Conservation (phyloP, 1,140 invertebrate species). For the Bombus haemorrhoidalis region DNA sequence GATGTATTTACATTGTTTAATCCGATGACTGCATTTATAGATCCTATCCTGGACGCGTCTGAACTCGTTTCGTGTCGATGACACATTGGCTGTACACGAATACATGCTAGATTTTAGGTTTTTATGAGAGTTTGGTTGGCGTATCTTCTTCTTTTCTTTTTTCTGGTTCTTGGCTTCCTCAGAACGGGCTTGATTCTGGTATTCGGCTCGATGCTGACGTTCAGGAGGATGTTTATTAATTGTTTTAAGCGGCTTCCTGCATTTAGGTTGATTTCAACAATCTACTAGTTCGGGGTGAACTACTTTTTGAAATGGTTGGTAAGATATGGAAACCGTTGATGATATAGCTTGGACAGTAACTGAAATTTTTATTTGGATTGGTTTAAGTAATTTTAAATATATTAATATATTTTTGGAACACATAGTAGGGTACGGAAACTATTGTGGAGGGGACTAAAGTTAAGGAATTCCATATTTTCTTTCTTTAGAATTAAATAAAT, state of each 20-base stretch:
- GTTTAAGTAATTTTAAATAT: not conserved
- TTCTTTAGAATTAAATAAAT: no score
- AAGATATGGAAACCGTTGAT: not conserved
- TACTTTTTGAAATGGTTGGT: not conserved
- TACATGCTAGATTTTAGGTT: slow-evolving; percentile 1
- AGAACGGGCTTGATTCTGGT: slow-evolving; percentile 13
- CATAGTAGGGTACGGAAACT: no score
- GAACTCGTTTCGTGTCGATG: slow-evolving; percentile 10
- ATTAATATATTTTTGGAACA: not conserved
- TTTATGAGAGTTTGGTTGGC: not conserved
- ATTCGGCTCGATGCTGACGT: not conserved
- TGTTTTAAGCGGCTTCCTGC: not conserved
- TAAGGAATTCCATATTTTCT: no score
- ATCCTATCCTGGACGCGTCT: slow-evolving; percentile 39
- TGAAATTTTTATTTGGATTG: not conserved
- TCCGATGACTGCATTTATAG: slow-evolving; percentile 62
- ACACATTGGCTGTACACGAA: slow-evolving; percentile 27
- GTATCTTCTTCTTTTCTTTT: not conserved
- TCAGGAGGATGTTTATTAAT: no score
- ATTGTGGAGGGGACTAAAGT: no score
- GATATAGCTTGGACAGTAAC: not conserved
- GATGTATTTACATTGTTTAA: slow-evolving; percentile 62
- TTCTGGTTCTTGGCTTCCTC: slow-evolving; percentile 1
- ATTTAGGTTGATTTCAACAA: not conserved
- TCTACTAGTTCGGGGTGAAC: accelerated